These are phyloP conservation scores for Drosophila truncata DNA, from an alignment of 1,140 invertebrate genomes.

Conservation along the genomic window DNA sequence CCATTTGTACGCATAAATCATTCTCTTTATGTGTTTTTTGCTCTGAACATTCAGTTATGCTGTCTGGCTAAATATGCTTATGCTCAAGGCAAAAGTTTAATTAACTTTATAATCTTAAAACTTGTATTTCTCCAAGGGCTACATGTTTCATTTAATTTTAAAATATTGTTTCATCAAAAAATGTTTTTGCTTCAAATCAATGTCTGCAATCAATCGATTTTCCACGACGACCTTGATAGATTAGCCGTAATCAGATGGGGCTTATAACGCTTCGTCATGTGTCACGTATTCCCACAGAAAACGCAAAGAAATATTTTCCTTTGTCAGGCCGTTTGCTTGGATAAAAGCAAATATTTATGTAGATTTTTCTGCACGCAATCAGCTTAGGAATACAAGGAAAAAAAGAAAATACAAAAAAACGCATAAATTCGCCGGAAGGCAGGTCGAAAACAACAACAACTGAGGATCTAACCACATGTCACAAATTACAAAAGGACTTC, in stretches of 20 bases:
- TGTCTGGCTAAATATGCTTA: neutral
- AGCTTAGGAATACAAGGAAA: constrained; percentile 28
- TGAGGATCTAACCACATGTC: constrained; percentile 19
- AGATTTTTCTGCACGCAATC: constrained; percentile 56
- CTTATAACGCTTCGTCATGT: constrained; percentile 19
- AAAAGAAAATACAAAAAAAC: constrained; percentile 23
- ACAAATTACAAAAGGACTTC: constrained; percentile 11
- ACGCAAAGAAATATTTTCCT: constrained; percentile 4
- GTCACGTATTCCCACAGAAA: constrained; percentile 13
- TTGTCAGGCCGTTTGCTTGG: constrained; percentile 21
- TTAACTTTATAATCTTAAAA: neutral
- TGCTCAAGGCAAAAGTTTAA: neutral
- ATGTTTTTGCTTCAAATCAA: constrained; percentile 8
- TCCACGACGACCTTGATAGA: constrained; percentile 11
- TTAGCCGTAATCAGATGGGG: constrained; percentile 35
- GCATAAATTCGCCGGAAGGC: constrained; percentile 39
- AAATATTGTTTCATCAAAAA: neutral
- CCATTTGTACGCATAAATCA: neutral
- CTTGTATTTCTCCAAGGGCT: too few species aligned
- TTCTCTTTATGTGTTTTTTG: neutral
- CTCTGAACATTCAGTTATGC: neutral
- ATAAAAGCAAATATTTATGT: constrained; percentile 68
- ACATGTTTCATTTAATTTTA: too few species aligned
- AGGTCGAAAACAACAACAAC: constrained; percentile 11
- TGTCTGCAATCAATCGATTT: constrained; percentile 22